These are phyloP conservation scores for Micrasema minimum DNA, from an alignment of 1,140 invertebrate species.

Conservation along the genomic window DNA sequence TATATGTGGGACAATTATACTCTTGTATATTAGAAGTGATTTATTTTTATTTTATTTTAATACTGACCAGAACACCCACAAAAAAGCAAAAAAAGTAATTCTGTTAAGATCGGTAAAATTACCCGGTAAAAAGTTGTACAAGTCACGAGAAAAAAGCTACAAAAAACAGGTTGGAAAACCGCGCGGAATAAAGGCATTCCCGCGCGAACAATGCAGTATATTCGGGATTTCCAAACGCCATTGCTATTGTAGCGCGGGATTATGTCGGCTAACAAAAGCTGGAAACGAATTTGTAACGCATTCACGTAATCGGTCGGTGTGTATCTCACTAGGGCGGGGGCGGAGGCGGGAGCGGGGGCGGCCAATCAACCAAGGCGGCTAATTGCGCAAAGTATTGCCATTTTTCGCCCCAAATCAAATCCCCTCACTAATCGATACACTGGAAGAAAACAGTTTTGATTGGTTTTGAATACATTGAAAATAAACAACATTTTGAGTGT, in stretches of 20 bases:
- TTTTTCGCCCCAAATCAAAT: conserved; percentile 43
- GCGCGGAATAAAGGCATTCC: conserved; percentile 23
- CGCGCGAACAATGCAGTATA: conserved; percentile 45
- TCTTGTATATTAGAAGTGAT: too few relatives aligned
- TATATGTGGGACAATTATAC: too few relatives aligned
- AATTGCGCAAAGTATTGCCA: conserved; percentile 46
- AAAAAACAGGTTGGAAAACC: neutral
- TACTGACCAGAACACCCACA: too few relatives aligned
- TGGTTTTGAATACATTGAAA: too few relatives aligned
- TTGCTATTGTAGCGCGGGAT: conserved; percentile 42
- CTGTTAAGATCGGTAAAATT: conserved; percentile 14
- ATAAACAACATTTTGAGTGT: too few relatives aligned
- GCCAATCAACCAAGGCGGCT: conserved; percentile 47
- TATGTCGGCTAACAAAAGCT: conserved; percentile 46
- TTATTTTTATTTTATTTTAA: too few relatives aligned
- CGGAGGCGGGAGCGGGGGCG: conserved; percentile 4
- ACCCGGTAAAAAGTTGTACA: conserved; percentile 9
- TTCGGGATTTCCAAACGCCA: conserved; percentile 44
- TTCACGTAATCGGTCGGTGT: conserved; percentile 44
- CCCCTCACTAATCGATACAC: neutral
- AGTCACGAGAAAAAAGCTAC: neutral
- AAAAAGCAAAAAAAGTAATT: too few relatives aligned
- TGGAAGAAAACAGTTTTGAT: too few relatives aligned
- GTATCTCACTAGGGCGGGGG: conserved; percentile 26
- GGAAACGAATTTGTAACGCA: conserved; percentile 46